phyloP scores from a whole-genome alignment of 2,797 vertebrate species.

The Epinephelus coioides region DNA sequence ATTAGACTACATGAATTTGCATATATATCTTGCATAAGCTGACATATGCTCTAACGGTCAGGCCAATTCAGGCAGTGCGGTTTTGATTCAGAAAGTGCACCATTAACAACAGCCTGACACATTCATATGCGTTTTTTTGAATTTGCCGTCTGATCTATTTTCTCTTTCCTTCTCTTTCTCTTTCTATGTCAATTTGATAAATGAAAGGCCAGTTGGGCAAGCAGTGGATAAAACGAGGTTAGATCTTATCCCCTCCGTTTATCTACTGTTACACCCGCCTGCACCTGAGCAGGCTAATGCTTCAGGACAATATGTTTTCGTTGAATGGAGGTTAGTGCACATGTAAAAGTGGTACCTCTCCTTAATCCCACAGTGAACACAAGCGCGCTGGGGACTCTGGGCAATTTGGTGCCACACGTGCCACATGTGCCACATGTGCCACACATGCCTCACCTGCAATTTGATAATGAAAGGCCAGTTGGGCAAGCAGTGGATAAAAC shows the following conservation, averaged over 20 bases:
- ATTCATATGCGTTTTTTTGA: conserved; percentile 29
- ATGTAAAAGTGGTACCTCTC: conserved; percentile 75
- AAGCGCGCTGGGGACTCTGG: conserved; percentile 23
- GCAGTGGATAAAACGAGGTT: conserved; percentile 85
- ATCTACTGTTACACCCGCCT: conserved; percentile 85
- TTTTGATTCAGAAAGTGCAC: conserved; percentile 34
- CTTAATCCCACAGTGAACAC: conserved; percentile 73
- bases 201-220: conserved; percentile 66
- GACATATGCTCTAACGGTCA: conserved; percentile 1
- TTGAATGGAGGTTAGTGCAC: conserved; percentile 73
- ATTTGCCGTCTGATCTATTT: conserved; percentile 76
- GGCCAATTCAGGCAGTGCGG: conserved; percentile 11
- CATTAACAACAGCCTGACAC: conserved; percentile 33
- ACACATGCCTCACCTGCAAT: too few relatives aligned
- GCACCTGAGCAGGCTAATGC: conserved; percentile 85
- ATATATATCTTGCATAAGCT: conserved; percentile 52
- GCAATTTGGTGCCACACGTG: conserved; percentile 11
- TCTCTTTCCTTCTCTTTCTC: conserved; percentile 52
- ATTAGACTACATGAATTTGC: neutral
- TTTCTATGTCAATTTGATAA: conserved; percentile 84
- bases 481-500: too few relatives aligned
- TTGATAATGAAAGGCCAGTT: too few relatives aligned
- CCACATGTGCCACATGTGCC: conserved; percentile 69
- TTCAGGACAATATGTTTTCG: conserved; percentile 82
- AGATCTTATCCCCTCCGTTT: conserved; percentile 87